phyloP scores from a whole-genome alignment of 2,888 invertebrate genomes.

The Polymixis flavicincta region DNA sequence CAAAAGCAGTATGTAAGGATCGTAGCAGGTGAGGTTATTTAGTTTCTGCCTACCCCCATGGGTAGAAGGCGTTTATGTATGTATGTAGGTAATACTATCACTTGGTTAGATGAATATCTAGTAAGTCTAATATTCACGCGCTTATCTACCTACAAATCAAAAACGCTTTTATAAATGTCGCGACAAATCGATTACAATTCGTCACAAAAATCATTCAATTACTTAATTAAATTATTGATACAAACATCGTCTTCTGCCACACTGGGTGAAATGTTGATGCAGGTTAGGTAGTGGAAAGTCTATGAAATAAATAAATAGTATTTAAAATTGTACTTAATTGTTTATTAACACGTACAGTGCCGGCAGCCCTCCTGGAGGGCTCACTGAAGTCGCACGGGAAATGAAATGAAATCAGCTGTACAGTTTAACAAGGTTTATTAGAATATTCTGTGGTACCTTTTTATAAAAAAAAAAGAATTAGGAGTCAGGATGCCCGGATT shows the following conservation, averaged over 20 bases:
- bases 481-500: too few species aligned
- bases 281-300: too few species aligned
- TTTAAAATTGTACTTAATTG: too few species aligned
- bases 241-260: background rate
- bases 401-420: too few species aligned
- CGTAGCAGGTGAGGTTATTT: too few species aligned
- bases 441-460: too few species aligned
- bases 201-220: conserved; percentile 26
- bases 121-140: conserved; percentile 20
- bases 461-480: too few species aligned
- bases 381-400: background rate
- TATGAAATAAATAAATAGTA: too few species aligned
- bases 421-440: too few species aligned
- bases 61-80: too few species aligned
- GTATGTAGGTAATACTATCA: conserved; percentile 14
- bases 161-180: conserved; percentile 1
- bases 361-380: background rate
- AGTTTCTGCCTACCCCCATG: too few species aligned
- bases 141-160: background rate
- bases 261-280: background rate
- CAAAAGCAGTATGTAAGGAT: too few species aligned
- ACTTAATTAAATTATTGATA: conserved; percentile 13
- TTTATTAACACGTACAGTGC: background rate
- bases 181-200: conserved; percentile 42
- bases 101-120: conserved; percentile 9